These are phyloP conservation scores for Parnassius mnemosyne DNA, from an alignment of 2,888 invertebrate species.

Conservation along the genomic window DNA sequence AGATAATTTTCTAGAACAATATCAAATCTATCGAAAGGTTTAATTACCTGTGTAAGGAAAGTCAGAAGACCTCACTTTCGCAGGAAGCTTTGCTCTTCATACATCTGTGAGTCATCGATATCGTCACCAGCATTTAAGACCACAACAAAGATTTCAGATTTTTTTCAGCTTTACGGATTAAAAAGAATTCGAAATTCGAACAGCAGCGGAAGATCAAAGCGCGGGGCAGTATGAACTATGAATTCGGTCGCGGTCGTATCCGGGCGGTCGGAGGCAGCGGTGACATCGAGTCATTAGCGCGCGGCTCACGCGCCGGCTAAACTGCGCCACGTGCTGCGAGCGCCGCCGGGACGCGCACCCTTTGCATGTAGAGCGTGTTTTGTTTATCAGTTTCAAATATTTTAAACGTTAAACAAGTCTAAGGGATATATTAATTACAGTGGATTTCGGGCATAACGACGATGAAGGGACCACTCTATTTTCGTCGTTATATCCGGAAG, in stretches of 20 bases:
- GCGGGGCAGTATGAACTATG: conserved; percentile 24
- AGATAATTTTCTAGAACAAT: no score
- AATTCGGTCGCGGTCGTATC: conserved; percentile 20
- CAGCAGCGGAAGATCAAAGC: conserved; percentile 38
- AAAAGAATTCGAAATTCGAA: conserved; percentile 20
- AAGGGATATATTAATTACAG: not conserved
- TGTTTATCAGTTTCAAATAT: conserved; percentile 11
- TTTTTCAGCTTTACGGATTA: not conserved
- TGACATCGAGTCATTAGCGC: conserved; percentile 66
- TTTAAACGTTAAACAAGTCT: not conserved
- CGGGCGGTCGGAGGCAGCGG: conserved; percentile 37
- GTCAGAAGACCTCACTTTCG: no score
- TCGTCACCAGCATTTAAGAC: no score
- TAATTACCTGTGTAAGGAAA: no score
- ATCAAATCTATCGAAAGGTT: no score
- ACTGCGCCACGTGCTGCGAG: conserved; percentile 69
- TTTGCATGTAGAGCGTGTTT: conserved; percentile 47
- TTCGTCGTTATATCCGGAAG: no score
- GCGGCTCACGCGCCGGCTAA: conserved; percentile 71
- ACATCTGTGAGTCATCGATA: no score
- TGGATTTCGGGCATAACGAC: no score
- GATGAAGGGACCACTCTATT: no score
- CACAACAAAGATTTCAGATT: no score
- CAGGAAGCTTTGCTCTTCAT: no score
- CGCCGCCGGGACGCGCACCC: conserved; percentile 53